These are phyloP conservation scores for Gymnothorax reevesii DNA, from an alignment of 2,797 vertebrate species.

Conservation along the genomic window DNA sequence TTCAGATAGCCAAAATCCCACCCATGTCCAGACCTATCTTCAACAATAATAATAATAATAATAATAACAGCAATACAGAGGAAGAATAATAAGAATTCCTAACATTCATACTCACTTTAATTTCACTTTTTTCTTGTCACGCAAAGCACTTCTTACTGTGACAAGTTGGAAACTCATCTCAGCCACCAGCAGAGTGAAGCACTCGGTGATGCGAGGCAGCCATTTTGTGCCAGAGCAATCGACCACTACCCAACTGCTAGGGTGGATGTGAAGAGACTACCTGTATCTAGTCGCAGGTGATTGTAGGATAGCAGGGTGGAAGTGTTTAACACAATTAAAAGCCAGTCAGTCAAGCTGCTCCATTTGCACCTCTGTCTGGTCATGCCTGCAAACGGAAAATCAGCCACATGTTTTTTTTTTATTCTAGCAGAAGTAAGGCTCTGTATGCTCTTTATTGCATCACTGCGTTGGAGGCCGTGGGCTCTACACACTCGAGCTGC, in stretches of 20 bases:
- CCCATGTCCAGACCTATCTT: not conserved
- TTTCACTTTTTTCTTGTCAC: too few species aligned
- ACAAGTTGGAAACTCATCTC: not conserved
- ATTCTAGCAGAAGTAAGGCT: not conserved
- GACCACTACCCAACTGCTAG: too few species aligned
- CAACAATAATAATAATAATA: not conserved
- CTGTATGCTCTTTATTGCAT: not conserved
- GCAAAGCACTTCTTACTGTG: too few species aligned
- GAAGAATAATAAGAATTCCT: not conserved
- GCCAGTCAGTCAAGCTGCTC: not conserved
- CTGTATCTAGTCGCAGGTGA: not conserved
- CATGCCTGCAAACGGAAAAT: not conserved
- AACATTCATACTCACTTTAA: too few species aligned
- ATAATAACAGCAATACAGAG: too few species aligned
- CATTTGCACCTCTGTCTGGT: not conserved
- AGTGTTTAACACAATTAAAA: not conserved
- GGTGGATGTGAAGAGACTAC: not conserved
- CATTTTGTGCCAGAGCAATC: too few species aligned
- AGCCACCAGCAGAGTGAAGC: too few species aligned
- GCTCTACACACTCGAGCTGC: not conserved
- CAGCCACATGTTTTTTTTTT: not conserved
- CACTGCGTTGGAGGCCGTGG: not conserved
- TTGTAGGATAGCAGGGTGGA: not conserved
- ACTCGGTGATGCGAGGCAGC: too few species aligned
- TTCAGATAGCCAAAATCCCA: not conserved